Conservation (phyloP, 1,140 invertebrate genomes). For the Teleogryllus occipitalis region DNA sequence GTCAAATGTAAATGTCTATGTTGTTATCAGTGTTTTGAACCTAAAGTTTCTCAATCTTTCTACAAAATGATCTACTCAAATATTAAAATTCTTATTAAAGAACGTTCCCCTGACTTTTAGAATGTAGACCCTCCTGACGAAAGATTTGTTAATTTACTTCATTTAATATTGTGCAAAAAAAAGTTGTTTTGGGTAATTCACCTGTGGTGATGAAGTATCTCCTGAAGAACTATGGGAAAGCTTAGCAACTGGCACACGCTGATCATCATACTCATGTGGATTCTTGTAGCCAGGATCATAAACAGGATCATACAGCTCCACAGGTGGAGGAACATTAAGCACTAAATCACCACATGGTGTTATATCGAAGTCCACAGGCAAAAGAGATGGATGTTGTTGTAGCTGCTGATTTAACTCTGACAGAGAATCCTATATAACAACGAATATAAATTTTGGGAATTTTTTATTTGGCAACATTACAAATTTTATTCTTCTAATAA, state of each 20-base stretch:
- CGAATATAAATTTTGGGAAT: too few relatives aligned
- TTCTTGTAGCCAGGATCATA: slow-evolving; percentile 38
- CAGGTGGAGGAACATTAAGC: slow-evolving; percentile 39
- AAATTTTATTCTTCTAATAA: neutral
- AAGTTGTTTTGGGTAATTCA: slow-evolving; percentile 12
- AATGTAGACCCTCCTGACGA: neutral
- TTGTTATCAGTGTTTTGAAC: too few relatives aligned
- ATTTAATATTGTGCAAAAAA: neutral
- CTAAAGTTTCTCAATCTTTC: too few relatives aligned
- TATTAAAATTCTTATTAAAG: too few relatives aligned
- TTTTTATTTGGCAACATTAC: too few relatives aligned
- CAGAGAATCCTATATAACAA: slow-evolving; percentile 57
- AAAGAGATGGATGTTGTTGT: slow-evolving; percentile 79
- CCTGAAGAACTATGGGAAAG: slow-evolving; percentile 44
- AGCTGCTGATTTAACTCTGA: slow-evolving; percentile 71
- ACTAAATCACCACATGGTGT: slow-evolving; percentile 58
- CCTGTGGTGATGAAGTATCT: slow-evolving; percentile 35
- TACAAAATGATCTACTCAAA: too few relatives aligned
- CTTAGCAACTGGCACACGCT: slow-evolving; percentile 44
- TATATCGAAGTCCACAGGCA: slow-evolving; percentile 88
- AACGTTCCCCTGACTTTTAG: too few relatives aligned
- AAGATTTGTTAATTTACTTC: neutral
- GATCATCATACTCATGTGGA: slow-evolving; percentile 42
- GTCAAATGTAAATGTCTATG: too few relatives aligned
- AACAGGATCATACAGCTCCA: slow-evolving; percentile 30